Conservation (phyloP, 2,797 vertebrate genomes). For the Hapalemur alaotrensis region DNA sequence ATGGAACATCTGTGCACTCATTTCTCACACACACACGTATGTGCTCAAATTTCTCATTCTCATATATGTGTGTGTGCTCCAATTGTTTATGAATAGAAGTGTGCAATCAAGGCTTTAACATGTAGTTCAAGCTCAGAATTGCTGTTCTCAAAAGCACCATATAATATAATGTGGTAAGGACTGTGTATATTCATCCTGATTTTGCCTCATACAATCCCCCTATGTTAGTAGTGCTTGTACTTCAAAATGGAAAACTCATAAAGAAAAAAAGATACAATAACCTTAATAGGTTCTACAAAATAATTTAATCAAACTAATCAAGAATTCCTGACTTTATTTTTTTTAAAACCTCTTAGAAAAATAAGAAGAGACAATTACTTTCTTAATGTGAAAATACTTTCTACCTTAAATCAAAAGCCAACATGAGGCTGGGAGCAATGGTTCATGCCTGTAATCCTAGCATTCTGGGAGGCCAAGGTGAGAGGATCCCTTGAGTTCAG, state of each 20-base stretch:
- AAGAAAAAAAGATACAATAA: background rate
- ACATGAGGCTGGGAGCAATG: background rate
- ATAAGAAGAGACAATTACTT: background rate
- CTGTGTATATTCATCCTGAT: background rate
- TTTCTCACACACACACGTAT: background rate
- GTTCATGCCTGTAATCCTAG: background rate
- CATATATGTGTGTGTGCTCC: background rate
- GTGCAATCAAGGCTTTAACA: background rate
- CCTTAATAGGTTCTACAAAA: background rate
- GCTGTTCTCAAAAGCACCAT: background rate
- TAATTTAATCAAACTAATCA: constrained; percentile 20
- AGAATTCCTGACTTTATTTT: background rate
- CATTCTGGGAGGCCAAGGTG: background rate
- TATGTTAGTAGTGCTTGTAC: background rate
- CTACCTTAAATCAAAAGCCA: background rate
- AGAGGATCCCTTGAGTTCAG: background rate
- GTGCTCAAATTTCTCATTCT: background rate
- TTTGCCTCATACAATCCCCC: background rate
- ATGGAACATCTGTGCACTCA: background rate
- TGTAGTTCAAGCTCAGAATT: background rate
- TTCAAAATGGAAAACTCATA: background rate
- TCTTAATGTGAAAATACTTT: background rate
- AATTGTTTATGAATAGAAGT: background rate
- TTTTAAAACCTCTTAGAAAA: background rate
- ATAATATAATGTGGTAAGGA: background rate